Conservation (phyloP, 2,888 invertebrate species). For the Cephus rjabovi region DNA sequence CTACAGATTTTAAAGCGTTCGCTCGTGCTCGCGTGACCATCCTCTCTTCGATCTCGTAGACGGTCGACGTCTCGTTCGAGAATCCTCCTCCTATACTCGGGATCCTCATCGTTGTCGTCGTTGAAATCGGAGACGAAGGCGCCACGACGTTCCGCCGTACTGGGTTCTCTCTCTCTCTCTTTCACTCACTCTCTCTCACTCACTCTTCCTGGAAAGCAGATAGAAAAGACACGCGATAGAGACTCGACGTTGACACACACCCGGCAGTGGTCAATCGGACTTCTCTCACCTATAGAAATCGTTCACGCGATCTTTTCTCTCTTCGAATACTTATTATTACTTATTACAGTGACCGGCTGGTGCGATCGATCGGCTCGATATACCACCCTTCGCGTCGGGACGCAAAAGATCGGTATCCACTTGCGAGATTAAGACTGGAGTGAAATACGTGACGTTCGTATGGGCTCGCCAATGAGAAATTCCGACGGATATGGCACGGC, state of each 20-base stretch:
- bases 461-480: neutral
- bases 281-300: slow-evolving; percentile 57
- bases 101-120: slow-evolving; percentile 32
- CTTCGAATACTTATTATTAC: neutral
- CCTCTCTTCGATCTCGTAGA: slow-evolving; percentile 15
- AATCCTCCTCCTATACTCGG: slow-evolving; percentile 13
- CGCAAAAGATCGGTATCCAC: neutral
- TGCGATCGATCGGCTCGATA: neutral
- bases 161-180: neutral
- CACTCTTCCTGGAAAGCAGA: neutral
- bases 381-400: neutral
- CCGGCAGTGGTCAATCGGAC: slow-evolving; percentile 52
- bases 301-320: slow-evolving; percentile 50
- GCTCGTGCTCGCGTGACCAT: neutral
- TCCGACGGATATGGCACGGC: neutral
- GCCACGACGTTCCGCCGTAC: slow-evolving; percentile 45
- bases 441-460: neutral
- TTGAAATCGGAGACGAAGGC: slow-evolving; percentile 36
- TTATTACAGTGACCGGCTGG: neutral
- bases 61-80: neutral
- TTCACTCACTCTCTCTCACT: no score
- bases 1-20: slow-evolving; percentile 35
- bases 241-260: slow-evolving; percentile 51
- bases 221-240: neutral
- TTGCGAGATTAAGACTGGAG: neutral